phyloP scores from a whole-genome alignment of 2,888 invertebrate genomes.

The Drosophila silvestris region DNA sequence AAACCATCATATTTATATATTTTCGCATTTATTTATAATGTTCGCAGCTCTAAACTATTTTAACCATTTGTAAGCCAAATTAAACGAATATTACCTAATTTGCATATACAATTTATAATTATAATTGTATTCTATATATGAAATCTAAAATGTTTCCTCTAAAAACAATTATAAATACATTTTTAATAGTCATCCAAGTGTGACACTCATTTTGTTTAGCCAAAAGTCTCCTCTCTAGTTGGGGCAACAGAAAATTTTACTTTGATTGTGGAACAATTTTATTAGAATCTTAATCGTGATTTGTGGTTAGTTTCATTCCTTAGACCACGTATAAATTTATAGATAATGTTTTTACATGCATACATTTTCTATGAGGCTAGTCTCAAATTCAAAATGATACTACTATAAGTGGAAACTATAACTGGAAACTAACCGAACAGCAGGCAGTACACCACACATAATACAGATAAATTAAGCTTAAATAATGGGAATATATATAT shows the following conservation, averaged over 20 bases:
- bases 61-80: not conserved
- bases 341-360: conserved; percentile 70
- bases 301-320: conserved; percentile 61
- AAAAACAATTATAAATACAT: not conserved
- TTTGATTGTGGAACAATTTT: conserved; percentile 83
- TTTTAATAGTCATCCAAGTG: not conserved
- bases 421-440: conserved; percentile 1
- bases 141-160: not conserved
- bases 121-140: not conserved
- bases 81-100: not conserved
- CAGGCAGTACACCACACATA: not conserved
- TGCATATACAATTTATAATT: not conserved
- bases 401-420: not conserved
- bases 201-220: not conserved
- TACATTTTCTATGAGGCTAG: conserved; percentile 56
- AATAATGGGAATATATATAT: not conserved
- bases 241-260: conserved; percentile 58
- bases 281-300: conserved; percentile 82
- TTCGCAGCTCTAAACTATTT: not conserved
- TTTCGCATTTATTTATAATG: not conserved
- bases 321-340: conserved; percentile 71
- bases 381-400: conserved; percentile 22
- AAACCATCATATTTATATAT: not conserved
- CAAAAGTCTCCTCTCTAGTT: conserved; percentile 44
- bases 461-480: conserved; percentile 6